Conservation (phyloP, 2,888 invertebrate genomes). For the Silvanus unidentatus region DNA sequence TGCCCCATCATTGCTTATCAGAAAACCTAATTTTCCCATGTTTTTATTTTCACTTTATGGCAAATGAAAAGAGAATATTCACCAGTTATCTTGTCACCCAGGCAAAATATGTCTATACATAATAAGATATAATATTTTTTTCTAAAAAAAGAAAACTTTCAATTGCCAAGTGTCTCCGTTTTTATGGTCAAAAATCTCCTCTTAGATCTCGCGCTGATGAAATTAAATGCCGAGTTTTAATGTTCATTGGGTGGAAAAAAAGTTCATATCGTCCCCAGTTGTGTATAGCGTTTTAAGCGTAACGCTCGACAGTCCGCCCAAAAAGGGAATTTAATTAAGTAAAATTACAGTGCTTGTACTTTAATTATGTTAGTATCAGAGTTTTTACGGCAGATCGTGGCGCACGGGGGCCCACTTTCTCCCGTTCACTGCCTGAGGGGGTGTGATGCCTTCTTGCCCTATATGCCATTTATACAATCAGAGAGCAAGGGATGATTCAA, state of each 20-base stretch:
- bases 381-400: constrained; percentile 39
- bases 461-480: too few species aligned
- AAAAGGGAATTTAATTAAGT: constrained; percentile 54
- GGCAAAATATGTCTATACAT: too few species aligned
- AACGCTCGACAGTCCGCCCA: constrained; percentile 34
- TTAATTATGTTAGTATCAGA: constrained; percentile 53
- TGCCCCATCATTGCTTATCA: constrained; percentile 17
- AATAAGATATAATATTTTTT: too few species aligned
- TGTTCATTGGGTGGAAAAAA: constrained; percentile 50
- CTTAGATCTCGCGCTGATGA: constrained; percentile 47
- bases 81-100: too few species aligned
- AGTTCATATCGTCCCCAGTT: constrained; percentile 47
- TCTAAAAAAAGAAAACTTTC: too few species aligned
- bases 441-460: constrained; percentile 18
- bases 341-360: constrained; percentile 53
- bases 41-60: constrained; percentile 35
- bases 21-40: too few species aligned
- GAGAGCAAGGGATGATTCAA: too few species aligned
- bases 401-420: constrained; percentile 29
- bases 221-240: constrained; percentile 52
- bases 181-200: constrained; percentile 50
- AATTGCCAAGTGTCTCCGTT: constrained; percentile 21
- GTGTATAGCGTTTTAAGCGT: neutral
- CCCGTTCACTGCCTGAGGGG: constrained; percentile 33
- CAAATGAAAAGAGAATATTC: constrained; percentile 19